Base-by-base conservation (phyloP, 2,797 vertebrate species). In the Microctenopoma stevenorrisi region DNA sequence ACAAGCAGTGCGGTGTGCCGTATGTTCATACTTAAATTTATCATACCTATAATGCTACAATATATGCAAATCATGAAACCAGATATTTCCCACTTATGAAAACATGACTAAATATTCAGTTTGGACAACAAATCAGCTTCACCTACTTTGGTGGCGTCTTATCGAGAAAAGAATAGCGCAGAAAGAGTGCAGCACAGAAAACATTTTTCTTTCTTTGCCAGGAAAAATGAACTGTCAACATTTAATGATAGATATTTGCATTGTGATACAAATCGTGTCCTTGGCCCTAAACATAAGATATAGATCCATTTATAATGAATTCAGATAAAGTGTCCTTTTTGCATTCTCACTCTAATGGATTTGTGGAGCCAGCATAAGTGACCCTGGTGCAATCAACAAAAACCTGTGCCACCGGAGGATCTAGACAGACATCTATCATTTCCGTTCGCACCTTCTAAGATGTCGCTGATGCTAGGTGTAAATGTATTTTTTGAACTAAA, bases 191-290 rank as follows among this genome's bases (percentile, higher is more conserved):
- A 25, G 72, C 64, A 69, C 74, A 58, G 81, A 88, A 93, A 92
- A 91, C 92, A 94, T 94, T 93, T 93, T 94, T 95, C 93, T 95
- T 94, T 93, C 91, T 93, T 92, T 93, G 88, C 86, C 77, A 80
- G 89, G 91, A 94, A 93, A 94, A 95, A 94, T 95, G 92, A 93
- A 94, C 91, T 94, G 94, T 94, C 94, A 94, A 88, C 86, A 88
- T 94, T 94, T 94, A 94, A 95, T 94, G 93, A 94, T 94, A 93
- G 93, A 95, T 94, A 94, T 94, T 94, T 94, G 93, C 93, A 94
- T 94, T 94, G 94, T 92, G 92, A 93, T 94, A 93, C 93, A 94
- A 94, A 94, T 94, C 88, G 93, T 92, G 93, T 94, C 93, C 93
- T 94, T 94, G 93, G 93, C 90, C 88, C 93, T 94, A 93, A 94